Evolutionary conservation across 1,140 invertebrate genomes (phyloP).

Genomic region (Drosophila dunni): DNA sequence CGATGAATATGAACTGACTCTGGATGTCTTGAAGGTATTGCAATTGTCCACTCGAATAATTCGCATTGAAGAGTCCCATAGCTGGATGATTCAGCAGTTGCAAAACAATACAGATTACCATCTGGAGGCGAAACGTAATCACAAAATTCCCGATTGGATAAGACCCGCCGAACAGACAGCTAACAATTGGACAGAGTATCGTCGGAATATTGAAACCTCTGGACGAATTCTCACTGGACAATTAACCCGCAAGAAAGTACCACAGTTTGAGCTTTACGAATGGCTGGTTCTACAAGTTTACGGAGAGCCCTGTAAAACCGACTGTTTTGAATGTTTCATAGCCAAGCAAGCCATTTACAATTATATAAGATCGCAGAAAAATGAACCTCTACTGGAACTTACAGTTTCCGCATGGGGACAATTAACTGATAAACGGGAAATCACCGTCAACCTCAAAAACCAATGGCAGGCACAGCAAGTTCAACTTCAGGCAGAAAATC

Average conservation of each 20-base stretch:
- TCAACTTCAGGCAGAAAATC: background rate
- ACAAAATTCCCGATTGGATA: background rate
- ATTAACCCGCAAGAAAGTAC: background rate
- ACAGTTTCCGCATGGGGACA: background rate
- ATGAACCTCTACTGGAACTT: background rate
- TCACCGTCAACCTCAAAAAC: background rate
- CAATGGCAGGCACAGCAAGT: constrained; percentile 1
- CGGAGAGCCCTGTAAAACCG: background rate
- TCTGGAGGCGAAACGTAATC: constrained; percentile 3
- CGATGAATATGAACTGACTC: constrained; percentile 13
- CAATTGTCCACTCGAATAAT: background rate
- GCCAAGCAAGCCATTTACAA: constrained; percentile 27
- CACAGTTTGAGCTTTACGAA: background rate
- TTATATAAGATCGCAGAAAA: background rate
- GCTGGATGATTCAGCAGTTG: background rate
- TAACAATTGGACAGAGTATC: background rate
- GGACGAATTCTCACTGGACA: background rate
- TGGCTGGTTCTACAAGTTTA: constrained; percentile 20
- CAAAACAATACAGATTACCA: background rate
- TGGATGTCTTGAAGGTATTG: constrained; percentile 20
- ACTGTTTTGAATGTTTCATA: constrained; percentile 33
- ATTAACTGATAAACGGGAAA: background rate
- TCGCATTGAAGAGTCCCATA: background rate
- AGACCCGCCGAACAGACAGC: background rate
- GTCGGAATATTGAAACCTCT: constrained; percentile 17